Evolutionary conservation across 2,113 vertebrate genomes (phyloP).

Genomic region (Collichthys lucidus): DNA sequence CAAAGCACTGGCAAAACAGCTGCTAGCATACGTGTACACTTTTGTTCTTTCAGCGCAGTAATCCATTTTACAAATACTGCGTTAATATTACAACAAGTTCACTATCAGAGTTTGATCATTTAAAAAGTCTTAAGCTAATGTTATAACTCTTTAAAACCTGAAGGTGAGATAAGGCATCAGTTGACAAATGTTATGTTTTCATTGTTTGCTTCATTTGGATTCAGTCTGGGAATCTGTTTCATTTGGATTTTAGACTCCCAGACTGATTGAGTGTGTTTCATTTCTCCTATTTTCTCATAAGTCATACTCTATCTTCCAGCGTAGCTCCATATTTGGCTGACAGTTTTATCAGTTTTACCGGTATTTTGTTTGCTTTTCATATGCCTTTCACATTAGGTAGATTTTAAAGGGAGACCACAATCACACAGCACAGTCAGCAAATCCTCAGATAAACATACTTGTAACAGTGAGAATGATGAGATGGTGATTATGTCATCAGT

Average conservation of each 20-base stretch:
- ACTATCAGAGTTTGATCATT: not conserved
- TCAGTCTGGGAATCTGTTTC: no score
- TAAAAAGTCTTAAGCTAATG: not conserved
- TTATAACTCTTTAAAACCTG: not conserved
- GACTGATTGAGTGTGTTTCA: not conserved
- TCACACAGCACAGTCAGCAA: not conserved
- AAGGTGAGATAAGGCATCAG: not conserved
- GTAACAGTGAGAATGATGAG: not conserved
- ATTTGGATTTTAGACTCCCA: not conserved
- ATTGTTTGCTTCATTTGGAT: not conserved
- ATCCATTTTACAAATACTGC: no score
- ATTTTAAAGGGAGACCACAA: conserved; percentile 13
- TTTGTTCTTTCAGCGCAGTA: no score
- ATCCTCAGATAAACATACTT: not conserved
- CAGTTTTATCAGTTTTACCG: conserved; percentile 25
- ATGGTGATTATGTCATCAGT: conserved; percentile 14
- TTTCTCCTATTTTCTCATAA: not conserved
- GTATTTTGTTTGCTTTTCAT: conserved; percentile 15
- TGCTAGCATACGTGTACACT: not conserved
- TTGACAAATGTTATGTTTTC: not conserved
- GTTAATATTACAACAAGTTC: not conserved
- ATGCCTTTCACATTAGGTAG: conserved; percentile 15
- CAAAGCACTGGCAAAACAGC: not conserved
- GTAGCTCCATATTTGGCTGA: conserved; percentile 15
- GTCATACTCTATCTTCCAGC: not conserved